These are phyloP conservation scores for Pampusana beccarii DNA, from an alignment of 2,113 vertebrate genomes.

Conservation along the genomic window DNA sequence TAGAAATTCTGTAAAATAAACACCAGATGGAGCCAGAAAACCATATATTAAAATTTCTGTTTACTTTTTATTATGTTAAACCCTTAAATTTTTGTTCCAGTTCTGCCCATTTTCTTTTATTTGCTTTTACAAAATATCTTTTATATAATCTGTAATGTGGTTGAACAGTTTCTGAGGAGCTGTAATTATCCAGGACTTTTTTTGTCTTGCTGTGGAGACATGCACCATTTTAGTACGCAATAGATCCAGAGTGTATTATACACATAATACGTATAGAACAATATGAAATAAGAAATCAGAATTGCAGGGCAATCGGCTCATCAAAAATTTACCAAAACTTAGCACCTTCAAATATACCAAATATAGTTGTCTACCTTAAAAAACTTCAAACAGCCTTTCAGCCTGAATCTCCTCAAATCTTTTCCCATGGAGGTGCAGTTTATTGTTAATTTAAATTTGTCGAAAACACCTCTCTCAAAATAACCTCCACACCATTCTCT, in stretches of 20 bases:
- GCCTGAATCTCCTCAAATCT: not conserved
- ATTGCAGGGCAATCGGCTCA: not conserved
- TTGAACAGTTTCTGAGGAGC: not conserved
- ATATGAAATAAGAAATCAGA: not conserved
- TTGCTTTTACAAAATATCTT: not conserved
- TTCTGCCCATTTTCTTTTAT: not conserved
- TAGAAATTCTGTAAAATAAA: slow-evolving; percentile 6
- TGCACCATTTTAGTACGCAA: not conserved
- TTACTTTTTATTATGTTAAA: not conserved
- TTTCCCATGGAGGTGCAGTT: not conserved
- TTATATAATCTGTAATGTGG: not conserved
- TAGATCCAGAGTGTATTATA: not conserved
- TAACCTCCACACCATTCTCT: not conserved
- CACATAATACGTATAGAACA: not conserved
- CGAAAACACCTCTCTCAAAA: not conserved
- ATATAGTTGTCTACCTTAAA: not conserved
- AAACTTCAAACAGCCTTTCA: not conserved
- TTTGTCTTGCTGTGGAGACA: not conserved
- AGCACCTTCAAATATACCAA: not conserved
- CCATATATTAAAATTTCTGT: not conserved
- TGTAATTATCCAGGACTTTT: not conserved
- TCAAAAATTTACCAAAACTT: not conserved
- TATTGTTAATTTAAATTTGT: not conserved
- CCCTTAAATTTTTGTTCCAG: not conserved
- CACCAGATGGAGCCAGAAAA: slow-evolving; percentile 55